Evolutionary conservation across 2,888 invertebrate species (phyloP).

Genomic region (Sesia apiformis): DNA sequence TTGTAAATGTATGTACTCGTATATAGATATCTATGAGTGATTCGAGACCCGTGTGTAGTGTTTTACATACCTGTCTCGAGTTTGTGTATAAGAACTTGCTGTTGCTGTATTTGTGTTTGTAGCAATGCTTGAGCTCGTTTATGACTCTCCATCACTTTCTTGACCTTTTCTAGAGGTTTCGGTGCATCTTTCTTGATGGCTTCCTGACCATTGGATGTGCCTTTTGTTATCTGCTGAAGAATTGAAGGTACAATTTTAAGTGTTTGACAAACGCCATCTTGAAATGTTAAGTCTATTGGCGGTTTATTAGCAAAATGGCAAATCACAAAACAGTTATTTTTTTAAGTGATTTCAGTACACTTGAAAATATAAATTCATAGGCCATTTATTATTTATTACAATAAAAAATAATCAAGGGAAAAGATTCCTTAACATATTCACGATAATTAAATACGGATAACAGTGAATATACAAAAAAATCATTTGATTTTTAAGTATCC

Average conservation of each 20-base stretch:
- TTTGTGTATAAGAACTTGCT: conserved; percentile 86
- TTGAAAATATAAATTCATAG: no score
- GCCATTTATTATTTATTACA: no score
- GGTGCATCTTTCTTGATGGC: conserved; percentile 25
- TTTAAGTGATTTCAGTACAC: no score
- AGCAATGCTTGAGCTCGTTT: conserved; percentile 90
- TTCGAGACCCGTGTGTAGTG: neutral
- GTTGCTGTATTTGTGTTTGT: conserved; percentile 92
- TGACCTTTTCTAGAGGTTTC: conserved; percentile 11
- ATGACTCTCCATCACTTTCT: conserved; percentile 83
- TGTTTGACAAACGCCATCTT: neutral
- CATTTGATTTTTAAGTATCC: no score
- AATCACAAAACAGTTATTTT: no score
- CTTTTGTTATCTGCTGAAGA: conserved; percentile 23
- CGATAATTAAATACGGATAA: no score
- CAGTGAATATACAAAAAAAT: no score
- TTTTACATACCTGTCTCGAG: conserved; percentile 79
- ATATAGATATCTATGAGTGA: neutral
- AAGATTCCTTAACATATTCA: no score
- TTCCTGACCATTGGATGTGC: conserved; percentile 33
- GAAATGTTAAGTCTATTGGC: no score
- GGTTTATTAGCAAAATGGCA: no score
- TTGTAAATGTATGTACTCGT: neutral
- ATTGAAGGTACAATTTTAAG: neutral
- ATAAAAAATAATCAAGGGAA: no score